Conservation (phyloP, 1,140 invertebrate genomes). For the Drosophila yakuba region DNA sequence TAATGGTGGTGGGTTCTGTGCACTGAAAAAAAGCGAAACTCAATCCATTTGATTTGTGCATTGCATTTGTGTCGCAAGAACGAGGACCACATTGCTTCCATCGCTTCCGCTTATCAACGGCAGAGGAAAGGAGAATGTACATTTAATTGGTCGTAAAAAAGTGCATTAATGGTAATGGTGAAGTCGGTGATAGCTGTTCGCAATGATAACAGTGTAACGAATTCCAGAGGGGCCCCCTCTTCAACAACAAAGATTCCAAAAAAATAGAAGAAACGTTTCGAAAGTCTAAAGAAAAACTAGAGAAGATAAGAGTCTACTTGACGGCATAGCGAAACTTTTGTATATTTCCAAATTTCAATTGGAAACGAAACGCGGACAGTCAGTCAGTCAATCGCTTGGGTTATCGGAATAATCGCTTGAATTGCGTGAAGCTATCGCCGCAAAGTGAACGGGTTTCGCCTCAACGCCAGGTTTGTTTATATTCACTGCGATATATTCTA, state of each 20-base stretch:
- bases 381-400: not conserved
- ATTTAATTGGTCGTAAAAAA: constrained; percentile 63
- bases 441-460: too few species aligned
- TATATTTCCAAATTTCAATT: constrained; percentile 11
- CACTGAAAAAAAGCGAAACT: constrained; percentile 6
- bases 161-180: constrained; percentile 45
- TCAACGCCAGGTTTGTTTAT: not conserved
- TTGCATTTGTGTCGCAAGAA: constrained; percentile 17
- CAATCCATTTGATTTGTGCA: constrained; percentile 19
- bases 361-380: not conserved
- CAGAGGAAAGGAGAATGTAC: constrained; percentile 45
- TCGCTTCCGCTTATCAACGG: constrained; percentile 38
- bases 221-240: constrained; percentile 2
- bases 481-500: not conserved
- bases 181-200: constrained; percentile 50
- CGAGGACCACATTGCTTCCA: not conserved
- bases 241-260: constrained; percentile 1
- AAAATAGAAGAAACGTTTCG: constrained; percentile 1
- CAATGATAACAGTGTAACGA: constrained; percentile 23
- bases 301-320: constrained; percentile 12
- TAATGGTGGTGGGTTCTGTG: constrained; percentile 7
- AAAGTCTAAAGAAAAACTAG: constrained; percentile 6
- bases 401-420: not conserved
- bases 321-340: constrained; percentile 14
- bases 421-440: not conserved